These are phyloP conservation scores for Dicaeum eximium DNA, from an alignment of 2,113 vertebrate species.

Conservation along the genomic window DNA sequence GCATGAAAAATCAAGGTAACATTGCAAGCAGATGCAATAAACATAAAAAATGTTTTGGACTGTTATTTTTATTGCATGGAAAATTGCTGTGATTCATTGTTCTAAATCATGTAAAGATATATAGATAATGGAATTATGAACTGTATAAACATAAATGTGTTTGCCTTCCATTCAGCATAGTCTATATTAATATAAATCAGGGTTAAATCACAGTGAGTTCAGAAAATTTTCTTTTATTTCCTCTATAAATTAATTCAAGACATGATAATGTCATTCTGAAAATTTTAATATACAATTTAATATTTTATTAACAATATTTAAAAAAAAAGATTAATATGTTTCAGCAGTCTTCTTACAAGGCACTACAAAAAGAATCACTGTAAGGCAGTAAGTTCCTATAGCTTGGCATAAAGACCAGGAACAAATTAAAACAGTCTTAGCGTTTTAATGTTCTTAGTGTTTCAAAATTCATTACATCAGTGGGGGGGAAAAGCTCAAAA, in stretches of 20 bases:
- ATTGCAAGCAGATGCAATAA: conserved; percentile 31
- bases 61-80: conserved; percentile 52
- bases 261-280: conserved; percentile 52
- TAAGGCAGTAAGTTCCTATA: not conserved
- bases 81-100: conserved; percentile 62
- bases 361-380: conserved; percentile 13
- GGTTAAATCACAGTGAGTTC: conserved; percentile 63
- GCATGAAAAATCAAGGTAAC: conserved; percentile 50
- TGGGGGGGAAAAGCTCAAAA: not conserved
- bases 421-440: conserved; percentile 12
- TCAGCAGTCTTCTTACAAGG: conserved; percentile 27
- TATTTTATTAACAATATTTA: conserved; percentile 72
- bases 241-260: conserved; percentile 64
- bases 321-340: conserved; percentile 44
- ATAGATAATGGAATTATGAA: conserved; percentile 62
- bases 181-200: conserved; percentile 60
- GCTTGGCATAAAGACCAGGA: not conserved
- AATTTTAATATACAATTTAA: conserved; percentile 70
- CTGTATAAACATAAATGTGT: conserved; percentile 47
- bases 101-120: conserved; percentile 67
- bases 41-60: conserved; percentile 29
- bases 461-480: not conserved
- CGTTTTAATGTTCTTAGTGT: not conserved
- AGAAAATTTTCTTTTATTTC: conserved; percentile 69
- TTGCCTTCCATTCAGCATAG: conserved; percentile 42